Evolutionary conservation across 2,888 invertebrate species (phyloP).

Genomic region (Fissipunctia ypsillon): DNA sequence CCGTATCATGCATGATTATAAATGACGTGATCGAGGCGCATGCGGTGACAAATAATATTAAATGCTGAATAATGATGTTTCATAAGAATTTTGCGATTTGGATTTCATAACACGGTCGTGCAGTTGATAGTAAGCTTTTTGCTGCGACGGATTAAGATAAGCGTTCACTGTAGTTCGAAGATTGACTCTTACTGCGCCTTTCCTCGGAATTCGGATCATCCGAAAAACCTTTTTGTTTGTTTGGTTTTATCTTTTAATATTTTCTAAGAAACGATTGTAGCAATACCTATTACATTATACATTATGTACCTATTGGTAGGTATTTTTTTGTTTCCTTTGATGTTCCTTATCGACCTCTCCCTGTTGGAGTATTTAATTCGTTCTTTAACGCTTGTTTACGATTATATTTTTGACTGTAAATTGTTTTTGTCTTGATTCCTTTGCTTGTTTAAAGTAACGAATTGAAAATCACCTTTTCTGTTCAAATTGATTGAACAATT

Average conservation of each 20-base stretch:
- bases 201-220: background rate
- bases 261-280: slow-evolving; percentile 19
- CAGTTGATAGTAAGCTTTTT: slow-evolving; percentile 16
- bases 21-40: slow-evolving; percentile 34
- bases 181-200: slow-evolving; percentile 18
- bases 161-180: slow-evolving; percentile 1
- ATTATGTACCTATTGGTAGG: slow-evolving; percentile 4
- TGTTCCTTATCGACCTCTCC: slow-evolving; percentile 23
- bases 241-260: background rate
- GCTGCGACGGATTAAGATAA: slow-evolving; percentile 8
- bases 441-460: slow-evolving; percentile 15
- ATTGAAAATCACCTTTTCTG: slow-evolving; percentile 28
- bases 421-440: slow-evolving; percentile 12
- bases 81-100: slow-evolving; percentile 15
- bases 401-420: slow-evolving; percentile 12
- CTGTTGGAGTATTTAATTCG: slow-evolving; percentile 8
- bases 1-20: slow-evolving; percentile 24
- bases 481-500: background rate
- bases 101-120: slow-evolving; percentile 20
- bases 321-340: slow-evolving; percentile 36
- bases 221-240: slow-evolving; percentile 18
- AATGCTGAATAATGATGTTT: slow-evolving; percentile 39
- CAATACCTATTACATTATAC: slow-evolving; percentile 2
- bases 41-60: slow-evolving; percentile 16
- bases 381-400: slow-evolving; percentile 27